Conservation (phyloP, 2,797 vertebrate genomes). For the Ptychobarbus kaznakovi region DNA sequence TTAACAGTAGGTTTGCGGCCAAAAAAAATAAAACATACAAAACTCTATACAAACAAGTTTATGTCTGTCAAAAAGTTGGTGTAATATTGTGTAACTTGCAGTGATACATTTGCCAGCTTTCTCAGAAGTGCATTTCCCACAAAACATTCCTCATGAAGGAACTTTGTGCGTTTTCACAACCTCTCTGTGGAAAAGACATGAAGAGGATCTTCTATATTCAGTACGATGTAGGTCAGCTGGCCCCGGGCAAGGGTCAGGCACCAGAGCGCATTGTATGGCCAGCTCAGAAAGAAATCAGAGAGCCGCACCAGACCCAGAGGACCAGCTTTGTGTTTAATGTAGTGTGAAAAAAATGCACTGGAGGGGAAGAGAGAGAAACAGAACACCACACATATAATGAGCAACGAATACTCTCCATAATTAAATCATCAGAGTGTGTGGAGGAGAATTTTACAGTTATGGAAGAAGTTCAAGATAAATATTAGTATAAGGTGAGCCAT, state of each 20-base stretch:
- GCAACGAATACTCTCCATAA: constrained; percentile 21
- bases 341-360: constrained; percentile 52
- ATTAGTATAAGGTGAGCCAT: neutral
- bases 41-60: neutral
- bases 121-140: constrained; percentile 61
- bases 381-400: constrained; percentile 45
- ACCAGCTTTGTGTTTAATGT: constrained; percentile 60
- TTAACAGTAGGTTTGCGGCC: neutral
- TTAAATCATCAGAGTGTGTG: constrained; percentile 6
- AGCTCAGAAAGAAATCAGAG: constrained; percentile 67
- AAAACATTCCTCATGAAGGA: constrained; percentile 52
- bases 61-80: constrained; percentile 6
- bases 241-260: constrained; percentile 73
- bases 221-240: constrained; percentile 71
- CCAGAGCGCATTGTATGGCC: constrained; percentile 64
- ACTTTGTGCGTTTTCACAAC: constrained; percentile 67
- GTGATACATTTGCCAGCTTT: constrained; percentile 43
- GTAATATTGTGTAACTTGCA: constrained; percentile 14
- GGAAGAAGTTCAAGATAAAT: neutral
- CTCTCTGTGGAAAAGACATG: constrained; percentile 66
- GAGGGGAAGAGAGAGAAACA: constrained; percentile 37
- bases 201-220: constrained; percentile 73
- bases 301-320: constrained; percentile 61
- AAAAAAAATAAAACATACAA: neutral
- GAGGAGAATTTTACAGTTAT: neutral